Evolutionary conservation across 2,888 invertebrate genomes (phyloP).

Genomic region (Drosophila cognata): DNA sequence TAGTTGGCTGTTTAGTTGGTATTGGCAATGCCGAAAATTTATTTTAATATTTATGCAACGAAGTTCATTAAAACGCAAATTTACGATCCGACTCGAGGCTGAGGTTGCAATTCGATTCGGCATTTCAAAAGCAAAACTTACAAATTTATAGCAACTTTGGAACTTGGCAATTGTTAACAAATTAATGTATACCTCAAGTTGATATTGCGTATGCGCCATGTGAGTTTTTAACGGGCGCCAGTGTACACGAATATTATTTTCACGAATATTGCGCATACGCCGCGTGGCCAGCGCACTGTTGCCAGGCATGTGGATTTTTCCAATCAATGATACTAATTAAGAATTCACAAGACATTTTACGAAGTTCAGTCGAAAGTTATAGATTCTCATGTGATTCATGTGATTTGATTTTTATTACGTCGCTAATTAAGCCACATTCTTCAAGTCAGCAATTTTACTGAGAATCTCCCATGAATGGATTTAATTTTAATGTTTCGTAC

Average conservation of each 20-base stretch:
- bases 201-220: slow-evolving; percentile 75
- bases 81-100: slow-evolving; percentile 64
- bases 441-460: slow-evolving; percentile 14
- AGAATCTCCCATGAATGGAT: slow-evolving; percentile 33
- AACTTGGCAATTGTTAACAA: slow-evolving; percentile 72
- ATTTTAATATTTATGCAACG: slow-evolving; percentile 78
- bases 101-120: slow-evolving; percentile 71
- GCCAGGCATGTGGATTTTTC: slow-evolving; percentile 28
- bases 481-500: slow-evolving; percentile 27
- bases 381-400: slow-evolving; percentile 22
- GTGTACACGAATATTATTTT: slow-evolving; percentile 20
- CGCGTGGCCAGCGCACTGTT: slow-evolving; percentile 29
- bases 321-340: slow-evolving; percentile 45
- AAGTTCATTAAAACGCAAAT: slow-evolving; percentile 77
- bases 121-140: slow-evolving; percentile 69
- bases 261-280: slow-evolving; percentile 68
- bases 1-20: slow-evolving; percentile 72
- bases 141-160: slow-evolving; percentile 70
- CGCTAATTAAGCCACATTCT: slow-evolving; percentile 53
- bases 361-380: slow-evolving; percentile 29
- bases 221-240: slow-evolving; percentile 46
- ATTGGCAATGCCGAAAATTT: slow-evolving; percentile 75
- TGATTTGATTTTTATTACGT: slow-evolving; percentile 45
- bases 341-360: slow-evolving; percentile 41
- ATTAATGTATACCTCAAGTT: slow-evolving; percentile 54